These are phyloP conservation scores for Apus apus DNA, from an alignment of 2,113 vertebrate genomes.

Conservation along the genomic window DNA sequence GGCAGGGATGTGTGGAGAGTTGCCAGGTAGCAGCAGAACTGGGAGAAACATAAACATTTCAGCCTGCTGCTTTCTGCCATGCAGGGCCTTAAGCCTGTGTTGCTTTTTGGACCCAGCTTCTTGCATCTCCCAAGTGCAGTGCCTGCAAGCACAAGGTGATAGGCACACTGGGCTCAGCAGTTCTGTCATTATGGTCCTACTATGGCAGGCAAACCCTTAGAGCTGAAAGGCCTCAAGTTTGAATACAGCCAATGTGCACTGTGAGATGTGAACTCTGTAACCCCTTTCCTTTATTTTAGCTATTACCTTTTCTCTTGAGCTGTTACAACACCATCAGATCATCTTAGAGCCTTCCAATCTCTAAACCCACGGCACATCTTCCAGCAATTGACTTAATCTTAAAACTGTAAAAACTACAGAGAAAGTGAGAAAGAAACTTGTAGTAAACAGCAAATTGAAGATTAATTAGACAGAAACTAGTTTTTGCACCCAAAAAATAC, in stretches of 20 bases:
- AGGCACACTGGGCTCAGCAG: too few species aligned
- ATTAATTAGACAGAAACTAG: neutral
- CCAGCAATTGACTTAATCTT: neutral
- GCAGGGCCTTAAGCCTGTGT: neutral
- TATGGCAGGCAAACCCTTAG: rapidly evolving
- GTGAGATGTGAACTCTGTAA: neutral
- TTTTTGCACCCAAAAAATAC: neutral
- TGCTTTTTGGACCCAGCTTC: neutral
- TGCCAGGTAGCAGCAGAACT: neutral
- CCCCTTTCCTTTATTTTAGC: neutral
- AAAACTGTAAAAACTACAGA: neutral
- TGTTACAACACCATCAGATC: neutral
- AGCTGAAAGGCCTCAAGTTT: rapidly evolving
- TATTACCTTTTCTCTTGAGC: neutral
- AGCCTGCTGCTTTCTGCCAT: rapidly evolving
- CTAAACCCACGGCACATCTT: neutral
- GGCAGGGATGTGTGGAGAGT: rapidly evolving
- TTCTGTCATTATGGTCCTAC: neutral
- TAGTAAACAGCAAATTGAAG: neutral
- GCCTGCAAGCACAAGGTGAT: rapidly evolving
- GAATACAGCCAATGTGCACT: neutral
- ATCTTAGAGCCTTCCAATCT: neutral
- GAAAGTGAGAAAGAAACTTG: neutral
- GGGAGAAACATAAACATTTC: neutral
- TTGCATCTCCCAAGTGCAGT: neutral